Evolutionary conservation across 1,140 invertebrate species (phyloP).

Genomic region (Lepidurus arcticus): DNA sequence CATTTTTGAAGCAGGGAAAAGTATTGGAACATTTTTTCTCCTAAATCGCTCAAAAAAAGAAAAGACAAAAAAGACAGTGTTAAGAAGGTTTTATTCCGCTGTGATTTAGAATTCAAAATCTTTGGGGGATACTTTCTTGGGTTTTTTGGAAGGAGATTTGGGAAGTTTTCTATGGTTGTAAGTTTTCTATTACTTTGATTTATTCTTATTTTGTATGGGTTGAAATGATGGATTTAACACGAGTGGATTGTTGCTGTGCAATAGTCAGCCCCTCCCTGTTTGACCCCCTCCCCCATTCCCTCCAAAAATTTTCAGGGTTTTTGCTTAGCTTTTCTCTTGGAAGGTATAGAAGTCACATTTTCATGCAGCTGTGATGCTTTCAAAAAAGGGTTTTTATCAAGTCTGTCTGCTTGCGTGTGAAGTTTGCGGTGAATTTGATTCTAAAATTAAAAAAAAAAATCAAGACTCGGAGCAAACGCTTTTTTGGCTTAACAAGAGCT

Average conservation of each 20-base stretch:
- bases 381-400: not conserved
- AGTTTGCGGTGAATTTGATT: slow-evolving; percentile 5
- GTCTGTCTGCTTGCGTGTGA: not conserved
- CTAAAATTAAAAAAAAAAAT: not conserved
- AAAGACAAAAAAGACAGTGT: not conserved
- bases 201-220: not conserved
- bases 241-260: slow-evolving; percentile 3
- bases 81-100: not conserved
- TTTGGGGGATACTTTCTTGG: not conserved
- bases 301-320: not conserved
- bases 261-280: not conserved
- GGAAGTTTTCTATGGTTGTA: not conserved
- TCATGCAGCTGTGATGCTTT: slow-evolving; percentile 14
- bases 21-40: not conserved
- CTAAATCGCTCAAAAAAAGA: slow-evolving; percentile 1
- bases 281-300: not conserved
- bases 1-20: not conserved
- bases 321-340: slow-evolving; percentile 10
- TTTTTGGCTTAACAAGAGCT: slow-evolving; percentile 3
- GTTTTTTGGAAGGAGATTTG: not conserved
- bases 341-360: not conserved
- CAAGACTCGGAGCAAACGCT: slow-evolving; percentile 6
- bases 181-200: not conserved
- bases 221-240: not conserved
- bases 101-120: not conserved